A percentile compares a stretch with the other conserved stretches of the same genome.
These are phyloP conservation scores for Saccostrea cuccullata DNA, from an alignment of 1,140 invertebrate species.

Conservation along the genomic window DNA sequence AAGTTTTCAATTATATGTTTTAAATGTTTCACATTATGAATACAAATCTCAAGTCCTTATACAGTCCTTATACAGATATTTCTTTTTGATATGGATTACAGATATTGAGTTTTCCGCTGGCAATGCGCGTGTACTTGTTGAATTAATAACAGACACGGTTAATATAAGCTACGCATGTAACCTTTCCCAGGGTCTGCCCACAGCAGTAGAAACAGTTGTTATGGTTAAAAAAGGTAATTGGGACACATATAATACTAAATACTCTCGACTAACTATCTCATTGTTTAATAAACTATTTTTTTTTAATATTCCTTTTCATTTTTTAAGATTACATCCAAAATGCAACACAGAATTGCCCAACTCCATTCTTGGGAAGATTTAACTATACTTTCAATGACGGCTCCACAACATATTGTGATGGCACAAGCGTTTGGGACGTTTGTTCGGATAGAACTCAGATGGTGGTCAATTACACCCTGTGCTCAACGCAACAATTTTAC, in stretches of 20 bases:
- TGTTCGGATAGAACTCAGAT: background rate
- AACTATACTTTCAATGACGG: conserved; percentile 6
- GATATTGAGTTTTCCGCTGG: background rate
- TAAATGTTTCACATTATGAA: too few species aligned
- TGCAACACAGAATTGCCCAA: conserved; percentile 16
- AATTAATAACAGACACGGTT: background rate
- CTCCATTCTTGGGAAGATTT: conserved; percentile 9
- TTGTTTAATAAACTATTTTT: too few species aligned
- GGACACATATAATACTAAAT: too few species aligned
- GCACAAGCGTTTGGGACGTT: conserved; percentile 7
- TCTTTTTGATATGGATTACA: background rate
- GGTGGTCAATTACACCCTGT: conserved; percentile 26
- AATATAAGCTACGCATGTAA: background rate
- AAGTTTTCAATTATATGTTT: too few species aligned
- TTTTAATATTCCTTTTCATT: background rate
- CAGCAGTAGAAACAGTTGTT: conserved; percentile 15
- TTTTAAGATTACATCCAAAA: background rate
- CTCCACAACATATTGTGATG: background rate
- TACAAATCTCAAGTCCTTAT: too few species aligned
- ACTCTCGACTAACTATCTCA: too few species aligned
- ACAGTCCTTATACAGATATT: too few species aligned
- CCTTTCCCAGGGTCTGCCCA: background rate
- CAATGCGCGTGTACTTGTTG: background rate
- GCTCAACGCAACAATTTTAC: background rate
- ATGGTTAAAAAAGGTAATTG: background rate